phyloP scores from a whole-genome alignment of 2,113 vertebrate genomes.

The Pollimyrus isidori region DNA sequence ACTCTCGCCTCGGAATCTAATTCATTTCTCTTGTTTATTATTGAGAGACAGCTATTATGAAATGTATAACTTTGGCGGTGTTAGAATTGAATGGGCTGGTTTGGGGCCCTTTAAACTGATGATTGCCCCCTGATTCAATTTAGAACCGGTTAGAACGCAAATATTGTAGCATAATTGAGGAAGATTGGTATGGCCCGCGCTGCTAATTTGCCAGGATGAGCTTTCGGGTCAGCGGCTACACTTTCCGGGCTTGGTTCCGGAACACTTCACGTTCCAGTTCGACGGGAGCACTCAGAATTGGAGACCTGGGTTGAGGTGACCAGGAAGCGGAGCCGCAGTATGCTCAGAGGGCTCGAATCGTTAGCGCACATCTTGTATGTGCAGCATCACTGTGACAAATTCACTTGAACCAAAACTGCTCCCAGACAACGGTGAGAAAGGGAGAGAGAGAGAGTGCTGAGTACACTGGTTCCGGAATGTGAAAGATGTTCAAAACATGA shows the following conservation, averaged over 20 bases:
- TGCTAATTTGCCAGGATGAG: conserved; percentile 32
- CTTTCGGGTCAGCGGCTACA: conserved; percentile 23
- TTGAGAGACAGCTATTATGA: conserved; percentile 72
- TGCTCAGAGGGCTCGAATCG: background rate
- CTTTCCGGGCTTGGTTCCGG: background rate
- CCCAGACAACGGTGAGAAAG: background rate
- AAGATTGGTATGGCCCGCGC: conserved; percentile 53
- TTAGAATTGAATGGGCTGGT: conserved; percentile 65
- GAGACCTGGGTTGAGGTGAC: background rate
- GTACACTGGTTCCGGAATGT: background rate
- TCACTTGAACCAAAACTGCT: background rate
- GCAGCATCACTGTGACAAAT: background rate
- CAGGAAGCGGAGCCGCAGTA: background rate
- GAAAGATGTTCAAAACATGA: background rate
- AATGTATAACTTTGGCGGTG: conserved; percentile 62
- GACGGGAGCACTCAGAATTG: background rate
- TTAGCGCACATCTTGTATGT: background rate
- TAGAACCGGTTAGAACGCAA: conserved; percentile 64
- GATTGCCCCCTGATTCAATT: conserved; percentile 70
- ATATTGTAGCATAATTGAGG: conserved; percentile 59
- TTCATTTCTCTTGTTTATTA: conserved; percentile 81
- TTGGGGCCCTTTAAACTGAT: conserved; percentile 59
- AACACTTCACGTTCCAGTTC: background rate
- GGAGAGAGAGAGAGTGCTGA: background rate
- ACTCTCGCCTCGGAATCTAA: conserved; percentile 74